A percentile compares a stretch with the other conserved stretches of the same genome.
These are phyloP conservation scores for Oxyura jamaicensis DNA, from an alignment of 2,113 vertebrate species.

Conservation along the genomic window DNA sequence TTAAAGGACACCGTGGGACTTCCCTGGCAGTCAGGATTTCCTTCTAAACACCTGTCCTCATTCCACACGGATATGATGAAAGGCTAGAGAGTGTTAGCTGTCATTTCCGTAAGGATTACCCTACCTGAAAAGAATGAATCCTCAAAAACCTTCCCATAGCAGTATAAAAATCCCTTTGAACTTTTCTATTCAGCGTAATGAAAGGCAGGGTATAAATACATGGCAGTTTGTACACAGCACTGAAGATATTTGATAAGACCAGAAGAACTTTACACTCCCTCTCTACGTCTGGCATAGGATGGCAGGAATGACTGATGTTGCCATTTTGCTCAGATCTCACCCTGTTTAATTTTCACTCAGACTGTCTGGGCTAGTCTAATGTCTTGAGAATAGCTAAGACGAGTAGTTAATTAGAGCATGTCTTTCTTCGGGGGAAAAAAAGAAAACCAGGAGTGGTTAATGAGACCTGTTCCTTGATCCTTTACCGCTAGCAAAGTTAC, in stretches of 20 bases:
- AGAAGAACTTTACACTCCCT: conserved; percentile 11
- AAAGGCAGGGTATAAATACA: neutral
- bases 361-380: conserved; percentile 29
- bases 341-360: conserved; percentile 59
- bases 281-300: neutral
- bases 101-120: neutral
- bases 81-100: neutral
- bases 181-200: neutral
- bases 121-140: neutral
- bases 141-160: neutral
- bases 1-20: neutral
- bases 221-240: neutral
- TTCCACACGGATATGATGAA: neutral
- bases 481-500: conserved; percentile 2
- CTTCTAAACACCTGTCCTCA: neutral
- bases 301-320: conserved; percentile 2
- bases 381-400: conserved; percentile 50
- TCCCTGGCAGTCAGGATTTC: neutral
- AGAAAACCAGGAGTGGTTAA: neutral
- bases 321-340: conserved; percentile 40
- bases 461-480: conserved; percentile 7
- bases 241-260: neutral
- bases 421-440: neutral
- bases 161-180: neutral
- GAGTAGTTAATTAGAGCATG: conserved; percentile 59